Conservation (phyloP, 23 tunicate genomes). For the Trididemnum clinides region DNA sequence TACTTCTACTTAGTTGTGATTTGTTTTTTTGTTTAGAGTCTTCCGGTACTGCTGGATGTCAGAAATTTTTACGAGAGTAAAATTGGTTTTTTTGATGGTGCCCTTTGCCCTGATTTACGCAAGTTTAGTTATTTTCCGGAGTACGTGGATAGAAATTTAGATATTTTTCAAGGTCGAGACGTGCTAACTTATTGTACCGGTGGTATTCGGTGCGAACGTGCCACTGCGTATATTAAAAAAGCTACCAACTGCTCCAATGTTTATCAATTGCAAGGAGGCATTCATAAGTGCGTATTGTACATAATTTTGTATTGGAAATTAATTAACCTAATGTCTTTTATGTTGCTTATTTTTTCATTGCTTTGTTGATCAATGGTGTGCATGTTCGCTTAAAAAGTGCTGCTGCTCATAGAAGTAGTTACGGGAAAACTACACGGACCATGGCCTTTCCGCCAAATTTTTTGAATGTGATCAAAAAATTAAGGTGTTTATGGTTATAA, state of each 20-base stretch:
- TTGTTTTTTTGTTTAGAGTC: slow-evolving; percentile 20
- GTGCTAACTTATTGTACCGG: slow-evolving; percentile 86
- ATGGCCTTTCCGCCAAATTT: too few relatives aligned
- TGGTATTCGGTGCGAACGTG: slow-evolving; percentile 88
- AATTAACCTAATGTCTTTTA: too few relatives aligned
- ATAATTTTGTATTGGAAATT: background rate
- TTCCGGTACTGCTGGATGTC: slow-evolving; percentile 60
- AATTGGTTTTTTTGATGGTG: slow-evolving; percentile 76
- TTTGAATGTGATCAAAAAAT: too few relatives aligned
- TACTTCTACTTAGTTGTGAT: too few relatives aligned
- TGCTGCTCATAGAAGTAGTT: too few relatives aligned
- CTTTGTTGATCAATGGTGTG: too few relatives aligned
- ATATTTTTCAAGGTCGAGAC: slow-evolving; percentile 46
- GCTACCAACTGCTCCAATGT: slow-evolving; percentile 60
- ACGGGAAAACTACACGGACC: too few relatives aligned
- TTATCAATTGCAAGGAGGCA: slow-evolving; percentile 79
- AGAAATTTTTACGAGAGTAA: slow-evolving; percentile 86
- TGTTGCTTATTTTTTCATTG: too few relatives aligned
- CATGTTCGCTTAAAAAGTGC: too few relatives aligned
- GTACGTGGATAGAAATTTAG: slow-evolving; percentile 60
- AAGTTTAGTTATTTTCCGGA: slow-evolving; percentile 88
- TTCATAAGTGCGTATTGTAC: slow-evolving; percentile 57
- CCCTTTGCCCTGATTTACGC: slow-evolving; percentile 63
- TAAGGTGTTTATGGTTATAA: too few relatives aligned
- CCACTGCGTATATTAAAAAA: slow-evolving; percentile 72